Conservation (phyloP, 1,140 invertebrate genomes). For the Hylaeus volcanicus region DNA sequence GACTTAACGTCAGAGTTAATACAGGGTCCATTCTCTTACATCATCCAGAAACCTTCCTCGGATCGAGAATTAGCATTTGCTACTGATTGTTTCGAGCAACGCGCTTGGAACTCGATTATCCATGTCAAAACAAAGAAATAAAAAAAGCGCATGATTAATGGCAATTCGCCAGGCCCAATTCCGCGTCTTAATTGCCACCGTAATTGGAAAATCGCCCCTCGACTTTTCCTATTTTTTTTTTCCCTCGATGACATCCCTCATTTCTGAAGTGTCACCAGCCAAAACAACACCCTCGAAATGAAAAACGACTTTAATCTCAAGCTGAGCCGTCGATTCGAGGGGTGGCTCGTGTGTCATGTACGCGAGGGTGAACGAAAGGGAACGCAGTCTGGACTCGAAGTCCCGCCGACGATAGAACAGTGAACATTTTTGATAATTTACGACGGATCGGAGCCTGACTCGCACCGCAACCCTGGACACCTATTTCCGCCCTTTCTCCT, state of each 20-base stretch:
- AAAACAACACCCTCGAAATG: slow-evolving; percentile 53
- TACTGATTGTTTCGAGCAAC: too few relatives aligned
- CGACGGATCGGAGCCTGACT: slow-evolving; percentile 5
- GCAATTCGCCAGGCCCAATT: slow-evolving; percentile 1
- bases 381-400: slow-evolving; percentile 20
- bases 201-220: slow-evolving; percentile 39
- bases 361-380: slow-evolving; percentile 34
- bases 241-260: slow-evolving; percentile 17
- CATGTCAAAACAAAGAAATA: too few relatives aligned
- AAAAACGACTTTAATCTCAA: slow-evolving; percentile 64
- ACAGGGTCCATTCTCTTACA: too few relatives aligned
- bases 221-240: background rate
- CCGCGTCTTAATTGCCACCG: slow-evolving; percentile 8
- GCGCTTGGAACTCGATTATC: too few relatives aligned
- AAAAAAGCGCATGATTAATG: slow-evolving; percentile 11
- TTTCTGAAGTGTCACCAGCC: slow-evolving; percentile 51
- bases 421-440: slow-evolving; percentile 33
- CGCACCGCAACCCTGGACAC: background rate
- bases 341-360: slow-evolving; percentile 51
- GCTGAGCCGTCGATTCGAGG: slow-evolving; percentile 47
- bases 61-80: too few relatives aligned
- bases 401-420: slow-evolving; percentile 34
- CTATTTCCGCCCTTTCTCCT: background rate
- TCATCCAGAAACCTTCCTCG: too few relatives aligned
- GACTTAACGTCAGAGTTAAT: too few relatives aligned